Evolutionary conservation across 2,888 invertebrate species (phyloP), one percentile per base, ranked within the genome.

Genomic region (Hirtodrosophila histrioides): DNA sequence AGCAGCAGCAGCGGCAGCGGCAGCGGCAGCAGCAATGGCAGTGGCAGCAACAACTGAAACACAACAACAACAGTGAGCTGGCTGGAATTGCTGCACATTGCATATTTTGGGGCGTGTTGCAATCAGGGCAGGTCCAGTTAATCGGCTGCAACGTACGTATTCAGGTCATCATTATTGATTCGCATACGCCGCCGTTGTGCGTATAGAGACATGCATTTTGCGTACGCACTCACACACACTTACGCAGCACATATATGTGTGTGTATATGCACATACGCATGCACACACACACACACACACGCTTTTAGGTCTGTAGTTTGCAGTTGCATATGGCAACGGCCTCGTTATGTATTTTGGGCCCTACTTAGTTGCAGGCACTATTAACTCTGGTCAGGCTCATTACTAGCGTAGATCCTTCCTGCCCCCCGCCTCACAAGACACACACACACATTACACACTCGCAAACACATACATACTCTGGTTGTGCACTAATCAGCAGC

Each of bases 101-200:
- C 76, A 83, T 70, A 78, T 83, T 66, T 82, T 62, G 70, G 78
- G 80, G 58, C 82, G 72, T 71, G 60, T 49, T 65, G 62, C 79
- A 70, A 44, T 10, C 55, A 39, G 67, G 50, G 63, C 83, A 69
- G 63, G 66, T 69, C 67, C 78, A 86, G 84, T 85, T 85, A 85
- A 85, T 83, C 84, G 82, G 84, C 75, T 79, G 79, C 79, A 81
- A 76, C 67, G 64, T 73, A 69, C 84, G 86, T 85, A 86, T 85
- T 86, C 84, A 85, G 84, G 84, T 85, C 84, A 85, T 86, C 86
- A 86, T 86, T 85, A 85, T 85, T 85, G 84, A 85, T 85, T 85
- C 77, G 84, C 79, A 79, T 69, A 75, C 69, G 78, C 69, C 78
- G 74, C 78, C 69, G 58, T 54, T 68, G 83, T 85, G 80, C 83